Base-by-base conservation (phyloP, 2,113 vertebrate genomes). In the Ophiodon elongatus region DNA sequence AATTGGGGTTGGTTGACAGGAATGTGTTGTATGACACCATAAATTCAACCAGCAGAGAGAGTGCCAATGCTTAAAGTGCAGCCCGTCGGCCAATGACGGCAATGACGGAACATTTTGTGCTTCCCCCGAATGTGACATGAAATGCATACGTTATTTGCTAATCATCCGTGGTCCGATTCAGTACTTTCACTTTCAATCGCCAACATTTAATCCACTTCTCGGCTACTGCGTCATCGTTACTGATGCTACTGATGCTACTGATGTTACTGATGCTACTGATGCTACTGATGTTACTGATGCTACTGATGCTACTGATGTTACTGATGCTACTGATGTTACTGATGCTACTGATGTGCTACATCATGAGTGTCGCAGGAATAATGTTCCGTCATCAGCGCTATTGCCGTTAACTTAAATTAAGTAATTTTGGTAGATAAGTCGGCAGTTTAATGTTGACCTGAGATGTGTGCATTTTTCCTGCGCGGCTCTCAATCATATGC, bases 1-100 rank as follows among this genome's bases (percentile, higher is more conserved):
- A 76, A 81, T 65, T 60, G 76, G 37, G 19, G 43, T 45, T 6
- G 50, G 19, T 47, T 70, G 84, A 59, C 23, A 82, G 47, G 56
- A 43, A 47, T 54, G 10, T 79, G 68, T 82, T 76, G 27, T 67
- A 41, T 47, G 41, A 47, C 73, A 39, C 68, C 37, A 41, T 65
- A 56, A 71, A 83, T 76, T 25, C 19, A 67, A 17, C n/a, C 1
- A 5, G 50, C 27, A 63, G 10, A 60, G 9, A 39, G 25, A 35
- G 19, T n/a, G 37, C 4, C 31, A 37, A 4, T 45, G 1, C 17
- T 83, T n/a, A 14, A 43, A 27, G 21, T 23, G 60, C 31, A 19
- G 63, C 35, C 63, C 11, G 19, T 8, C 19, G 37, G 35, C 63
- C 60, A 63, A 23, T 37, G 62, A 10, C 56, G 6, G 23, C 56